A percentile compares a stretch with the other conserved stretches of the same genome.
These are phyloP conservation scores for Numenius phaeopus DNA, from an alignment of 2,797 vertebrate genomes.

Conservation along the genomic window DNA sequence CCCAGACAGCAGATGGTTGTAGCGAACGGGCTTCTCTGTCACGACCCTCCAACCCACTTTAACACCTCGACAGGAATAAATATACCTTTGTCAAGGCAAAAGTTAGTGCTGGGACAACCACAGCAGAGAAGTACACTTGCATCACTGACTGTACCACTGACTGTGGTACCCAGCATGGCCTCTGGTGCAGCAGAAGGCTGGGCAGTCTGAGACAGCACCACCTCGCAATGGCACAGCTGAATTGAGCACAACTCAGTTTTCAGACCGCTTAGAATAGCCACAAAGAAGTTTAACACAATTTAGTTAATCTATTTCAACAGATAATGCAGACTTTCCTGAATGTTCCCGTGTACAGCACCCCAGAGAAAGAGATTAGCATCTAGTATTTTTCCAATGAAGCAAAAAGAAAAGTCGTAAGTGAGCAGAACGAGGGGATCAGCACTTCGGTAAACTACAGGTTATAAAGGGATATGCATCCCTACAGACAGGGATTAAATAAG, in stretches of 20 bases:
- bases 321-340: background rate
- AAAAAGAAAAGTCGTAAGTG: background rate
- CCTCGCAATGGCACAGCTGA: rapidly evolving
- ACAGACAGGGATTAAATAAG: background rate
- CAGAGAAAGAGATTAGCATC: background rate
- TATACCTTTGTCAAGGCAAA: background rate
- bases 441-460: background rate
- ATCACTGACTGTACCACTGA: no score
- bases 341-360: background rate
- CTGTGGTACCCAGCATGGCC: rapidly evolving
- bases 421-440: background rate
- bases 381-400: background rate
- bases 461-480: background rate
- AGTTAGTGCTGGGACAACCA: rapidly evolving
- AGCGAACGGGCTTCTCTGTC: background rate
- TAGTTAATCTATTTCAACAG: background rate
- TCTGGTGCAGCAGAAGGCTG: rapidly evolving
- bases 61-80: background rate
- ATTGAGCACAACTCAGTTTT: background rate
- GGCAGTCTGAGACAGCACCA: background rate
- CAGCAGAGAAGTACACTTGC: rapidly evolving
- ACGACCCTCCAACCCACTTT: background rate
- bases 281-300: background rate
- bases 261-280: background rate
- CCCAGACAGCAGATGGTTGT: background rate